Evolutionary conservation across 2,113 vertebrate species (phyloP).

Genomic region (Nycticebus coucang): DNA sequence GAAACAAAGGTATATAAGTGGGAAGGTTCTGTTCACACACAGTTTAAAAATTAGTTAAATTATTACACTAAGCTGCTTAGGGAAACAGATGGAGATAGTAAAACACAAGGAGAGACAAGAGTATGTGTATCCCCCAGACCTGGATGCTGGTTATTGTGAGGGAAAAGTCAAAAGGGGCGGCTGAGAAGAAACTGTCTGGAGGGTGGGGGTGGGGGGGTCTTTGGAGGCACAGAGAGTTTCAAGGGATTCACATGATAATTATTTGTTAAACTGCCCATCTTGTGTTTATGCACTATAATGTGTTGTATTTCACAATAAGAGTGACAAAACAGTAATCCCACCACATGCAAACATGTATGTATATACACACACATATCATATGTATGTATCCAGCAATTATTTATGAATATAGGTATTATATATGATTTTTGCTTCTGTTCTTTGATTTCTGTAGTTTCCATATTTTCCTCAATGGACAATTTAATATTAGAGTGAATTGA

Average conservation of each 20-base stretch:
- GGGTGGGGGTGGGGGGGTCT: neutral
- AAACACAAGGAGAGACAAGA: neutral
- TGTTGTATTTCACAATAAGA: neutral
- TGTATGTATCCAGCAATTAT: neutral
- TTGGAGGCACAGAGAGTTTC: neutral
- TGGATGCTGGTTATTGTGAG: no score
- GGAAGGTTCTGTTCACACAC: neutral
- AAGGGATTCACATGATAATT: accelerated
- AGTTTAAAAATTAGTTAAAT: neutral
- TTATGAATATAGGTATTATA: neutral
- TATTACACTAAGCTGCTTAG: no score
- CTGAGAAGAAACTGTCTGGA: neutral
- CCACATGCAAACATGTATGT: neutral
- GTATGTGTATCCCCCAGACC: neutral
- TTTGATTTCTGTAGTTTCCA: neutral
- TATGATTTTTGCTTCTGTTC: neutral
- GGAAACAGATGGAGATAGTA: no score
- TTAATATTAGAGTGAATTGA: neutral
- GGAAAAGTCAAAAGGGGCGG: accelerated
- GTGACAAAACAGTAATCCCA: neutral
- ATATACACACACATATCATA: no score
- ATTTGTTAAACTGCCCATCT: no score
- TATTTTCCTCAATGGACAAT: neutral
- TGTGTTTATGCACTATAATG: accelerated
- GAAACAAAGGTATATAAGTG: neutral